phyloP scores from a whole-genome alignment of 2,113 vertebrate species.

The Prunella fulvescens region DNA sequence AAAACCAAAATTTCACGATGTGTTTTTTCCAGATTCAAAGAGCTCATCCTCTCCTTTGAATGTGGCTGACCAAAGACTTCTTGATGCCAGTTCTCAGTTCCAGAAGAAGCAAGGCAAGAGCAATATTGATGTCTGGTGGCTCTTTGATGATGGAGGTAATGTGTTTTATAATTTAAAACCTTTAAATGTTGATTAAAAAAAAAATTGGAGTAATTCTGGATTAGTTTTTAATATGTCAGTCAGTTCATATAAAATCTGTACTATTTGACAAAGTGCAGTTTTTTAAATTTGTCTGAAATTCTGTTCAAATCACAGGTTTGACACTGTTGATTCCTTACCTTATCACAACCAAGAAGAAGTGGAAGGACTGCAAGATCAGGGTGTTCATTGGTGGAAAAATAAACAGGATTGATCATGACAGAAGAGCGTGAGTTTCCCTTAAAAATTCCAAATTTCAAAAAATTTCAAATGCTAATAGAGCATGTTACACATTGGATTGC shows the following conservation, averaged over 20 bases:
- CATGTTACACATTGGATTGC: neutral
- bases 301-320: conserved; percentile 74
- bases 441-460: no score
- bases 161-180: neutral
- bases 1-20: neutral
- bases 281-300: conserved; percentile 1
- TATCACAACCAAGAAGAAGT: conserved; percentile 88
- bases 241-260: neutral
- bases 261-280: neutral
- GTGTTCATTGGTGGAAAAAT: conserved; percentile 88
- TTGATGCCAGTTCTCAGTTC: conserved; percentile 93
- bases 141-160: conserved; percentile 97
- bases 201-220: neutral
- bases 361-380: conserved; percentile 82
- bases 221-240: neutral
- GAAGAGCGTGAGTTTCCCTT: conserved; percentile 86
- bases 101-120: conserved; percentile 95
- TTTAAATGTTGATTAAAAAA: neutral
- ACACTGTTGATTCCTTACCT: conserved; percentile 95
- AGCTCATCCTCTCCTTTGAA: conserved; percentile 81
- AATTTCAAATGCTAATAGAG: neutral
- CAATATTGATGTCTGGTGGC: conserved; percentile 98
- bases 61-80: conserved; percentile 87
- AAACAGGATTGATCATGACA: conserved; percentile 97
- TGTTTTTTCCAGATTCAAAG: conserved; percentile 77